Conservation (phyloP, 2,113 vertebrate genomes). For the Cryptotis parvus region DNA sequence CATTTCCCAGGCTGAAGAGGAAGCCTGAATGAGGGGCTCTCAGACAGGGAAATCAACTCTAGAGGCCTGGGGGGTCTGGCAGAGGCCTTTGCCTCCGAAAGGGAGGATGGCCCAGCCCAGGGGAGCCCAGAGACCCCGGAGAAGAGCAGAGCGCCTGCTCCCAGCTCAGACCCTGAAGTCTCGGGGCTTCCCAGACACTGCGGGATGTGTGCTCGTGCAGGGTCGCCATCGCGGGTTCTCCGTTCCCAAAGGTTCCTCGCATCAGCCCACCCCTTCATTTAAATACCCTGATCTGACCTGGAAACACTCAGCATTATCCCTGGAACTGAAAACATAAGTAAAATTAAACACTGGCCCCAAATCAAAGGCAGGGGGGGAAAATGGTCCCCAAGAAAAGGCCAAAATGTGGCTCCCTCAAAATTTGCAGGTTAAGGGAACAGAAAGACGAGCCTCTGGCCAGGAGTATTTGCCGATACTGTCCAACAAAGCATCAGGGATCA, state of each 20-base stretch:
- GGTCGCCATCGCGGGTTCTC: background rate
- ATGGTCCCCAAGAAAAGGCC: background rate
- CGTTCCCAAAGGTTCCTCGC: background rate
- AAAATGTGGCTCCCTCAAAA: background rate
- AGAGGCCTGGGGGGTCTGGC: too few species aligned
- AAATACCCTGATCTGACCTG: background rate
- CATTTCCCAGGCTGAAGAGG: too few species aligned
- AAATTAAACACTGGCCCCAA: background rate
- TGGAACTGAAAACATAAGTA: background rate
- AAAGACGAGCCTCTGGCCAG: too few species aligned
- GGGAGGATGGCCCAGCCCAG: too few species aligned
- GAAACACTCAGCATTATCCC: background rate
- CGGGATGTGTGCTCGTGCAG: too few species aligned
- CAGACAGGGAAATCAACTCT: too few species aligned
- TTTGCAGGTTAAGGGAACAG: background rate
- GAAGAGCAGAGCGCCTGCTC: too few species aligned
- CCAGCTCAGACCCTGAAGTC: background rate
- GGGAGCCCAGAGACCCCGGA: too few species aligned
- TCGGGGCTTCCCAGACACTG: too few species aligned
- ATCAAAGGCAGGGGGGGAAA: background rate
- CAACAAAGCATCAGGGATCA: conserved; percentile 1
- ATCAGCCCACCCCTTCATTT: background rate
- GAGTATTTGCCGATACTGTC: background rate
- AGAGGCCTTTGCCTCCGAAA: too few species aligned
- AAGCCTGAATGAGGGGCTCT: too few species aligned